These are phyloP conservation scores for Plodia interpunctella DNA, from an alignment of 1,140 invertebrate genomes.

Conservation along the genomic window DNA sequence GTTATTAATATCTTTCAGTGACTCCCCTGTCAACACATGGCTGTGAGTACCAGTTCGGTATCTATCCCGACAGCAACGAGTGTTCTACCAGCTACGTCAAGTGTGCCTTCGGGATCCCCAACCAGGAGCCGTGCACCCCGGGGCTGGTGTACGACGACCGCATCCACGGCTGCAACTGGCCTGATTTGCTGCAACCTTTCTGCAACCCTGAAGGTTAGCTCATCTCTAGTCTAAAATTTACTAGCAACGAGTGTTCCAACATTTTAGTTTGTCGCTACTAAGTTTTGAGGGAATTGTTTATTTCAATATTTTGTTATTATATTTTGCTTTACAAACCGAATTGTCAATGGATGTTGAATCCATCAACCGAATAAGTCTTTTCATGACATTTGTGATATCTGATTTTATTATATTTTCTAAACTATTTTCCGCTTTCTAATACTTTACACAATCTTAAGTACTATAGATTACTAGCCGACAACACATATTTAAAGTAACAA, in stretches of 20 bases:
- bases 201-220: conserved; percentile 93
- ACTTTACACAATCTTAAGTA: too few relatives aligned
- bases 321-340: too few relatives aligned
- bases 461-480: too few relatives aligned
- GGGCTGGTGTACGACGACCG: conserved; percentile 93
- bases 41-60: conserved; percentile 93
- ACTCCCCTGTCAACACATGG: conserved; percentile 86
- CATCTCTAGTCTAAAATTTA: conserved; percentile 8
- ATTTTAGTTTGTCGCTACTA: too few relatives aligned
- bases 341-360: too few relatives aligned
- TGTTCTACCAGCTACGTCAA: conserved; percentile 93
- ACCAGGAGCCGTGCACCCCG: conserved; percentile 87
- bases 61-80: conserved; percentile 87
- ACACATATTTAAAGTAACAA: not conserved
- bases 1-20: conserved; percentile 72
- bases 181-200: conserved; percentile 89
- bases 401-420: too few relatives aligned
- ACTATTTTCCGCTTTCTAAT: too few relatives aligned
- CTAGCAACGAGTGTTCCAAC: not conserved
- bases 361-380: too few relatives aligned
- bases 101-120: conserved; percentile 89
- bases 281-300: too few relatives aligned
- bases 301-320: too few relatives aligned
- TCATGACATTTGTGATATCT: too few relatives aligned
- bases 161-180: conserved; percentile 94